Evolutionary conservation across 2,888 invertebrate genomes (phyloP).

Genomic region (Acronicta aceris): DNA sequence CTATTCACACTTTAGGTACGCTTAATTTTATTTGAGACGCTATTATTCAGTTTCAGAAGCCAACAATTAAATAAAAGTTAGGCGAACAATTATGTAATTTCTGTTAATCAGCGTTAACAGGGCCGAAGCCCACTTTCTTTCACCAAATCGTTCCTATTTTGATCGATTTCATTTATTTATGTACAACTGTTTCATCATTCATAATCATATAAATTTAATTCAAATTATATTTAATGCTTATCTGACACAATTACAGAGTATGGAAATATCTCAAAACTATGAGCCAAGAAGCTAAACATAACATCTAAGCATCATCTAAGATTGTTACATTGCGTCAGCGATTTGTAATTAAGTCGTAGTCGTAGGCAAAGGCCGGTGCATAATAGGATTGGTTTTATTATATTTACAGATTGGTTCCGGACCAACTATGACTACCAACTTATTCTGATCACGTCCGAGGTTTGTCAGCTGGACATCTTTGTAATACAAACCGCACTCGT

Average conservation of each 20-base stretch:
- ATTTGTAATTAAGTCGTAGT: conserved; percentile 39
- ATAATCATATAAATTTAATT: conserved; percentile 11
- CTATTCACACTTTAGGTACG: conserved; percentile 51
- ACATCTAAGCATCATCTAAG: conserved; percentile 16
- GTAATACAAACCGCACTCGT: conserved; percentile 70
- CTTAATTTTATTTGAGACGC: conserved; percentile 18
- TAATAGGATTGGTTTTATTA: conserved; percentile 48
- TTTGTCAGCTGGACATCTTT: conserved; percentile 75
- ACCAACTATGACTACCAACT: conserved; percentile 44
- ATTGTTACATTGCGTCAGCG: conserved; percentile 29
- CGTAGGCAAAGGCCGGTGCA: conserved; percentile 26
- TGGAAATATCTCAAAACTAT: conserved; percentile 29
- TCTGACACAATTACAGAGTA: conserved; percentile 12
- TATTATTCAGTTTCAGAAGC: conserved; percentile 6
- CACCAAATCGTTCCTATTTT: not conserved
- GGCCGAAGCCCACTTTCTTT: not conserved
- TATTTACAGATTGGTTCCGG: conserved; percentile 57
- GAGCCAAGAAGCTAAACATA: conserved; percentile 32
- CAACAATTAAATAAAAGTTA: not conserved
- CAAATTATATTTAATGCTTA: conserved; percentile 4
- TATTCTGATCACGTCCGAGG: conserved; percentile 72
- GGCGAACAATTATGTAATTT: not conserved
- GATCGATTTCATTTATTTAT: not conserved
- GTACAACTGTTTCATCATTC: conserved; percentile 3
- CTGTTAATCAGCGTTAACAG: not conserved